Conservation (phyloP, 2,797 vertebrate species). For the Avahi laniger region DNA sequence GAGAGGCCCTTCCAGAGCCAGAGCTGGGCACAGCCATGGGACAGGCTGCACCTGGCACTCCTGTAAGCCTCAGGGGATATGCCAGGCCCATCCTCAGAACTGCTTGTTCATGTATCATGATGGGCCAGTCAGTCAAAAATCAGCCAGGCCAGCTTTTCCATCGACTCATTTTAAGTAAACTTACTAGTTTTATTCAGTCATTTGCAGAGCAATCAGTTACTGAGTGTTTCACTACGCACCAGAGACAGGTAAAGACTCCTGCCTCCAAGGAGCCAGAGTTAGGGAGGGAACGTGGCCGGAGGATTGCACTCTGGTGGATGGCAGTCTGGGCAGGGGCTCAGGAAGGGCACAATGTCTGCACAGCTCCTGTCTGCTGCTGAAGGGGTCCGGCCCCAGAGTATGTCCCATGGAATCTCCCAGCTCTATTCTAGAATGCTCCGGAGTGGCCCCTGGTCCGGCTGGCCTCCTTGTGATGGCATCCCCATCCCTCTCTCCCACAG, state of each 20-base stretch:
- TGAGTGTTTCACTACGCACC: background rate
- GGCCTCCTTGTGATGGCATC: background rate
- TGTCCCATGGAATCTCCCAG: background rate
- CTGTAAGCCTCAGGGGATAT: background rate
- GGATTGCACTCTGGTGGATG: background rate
- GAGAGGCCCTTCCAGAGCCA: background rate
- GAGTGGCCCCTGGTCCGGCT: background rate
- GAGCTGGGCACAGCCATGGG: background rate
- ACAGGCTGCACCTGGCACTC: background rate
- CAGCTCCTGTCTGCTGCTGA: background rate
- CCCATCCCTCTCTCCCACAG: background rate
- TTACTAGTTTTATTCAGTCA: background rate
- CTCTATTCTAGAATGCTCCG: background rate
- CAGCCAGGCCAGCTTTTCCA: background rate
- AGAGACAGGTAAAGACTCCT: background rate
- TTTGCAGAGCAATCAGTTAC: background rate
- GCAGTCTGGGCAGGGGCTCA: background rate
- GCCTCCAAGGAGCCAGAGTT: background rate
- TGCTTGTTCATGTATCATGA: background rate
- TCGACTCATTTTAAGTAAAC: background rate
- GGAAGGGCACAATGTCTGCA: background rate
- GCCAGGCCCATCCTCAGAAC: background rate
- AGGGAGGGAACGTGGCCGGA: background rate
- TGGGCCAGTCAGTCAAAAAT: background rate
- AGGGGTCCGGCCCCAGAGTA: background rate